phyloP scores from a whole-genome alignment of 2,797 vertebrate genomes.

The Chloroceryle inda region DNA sequence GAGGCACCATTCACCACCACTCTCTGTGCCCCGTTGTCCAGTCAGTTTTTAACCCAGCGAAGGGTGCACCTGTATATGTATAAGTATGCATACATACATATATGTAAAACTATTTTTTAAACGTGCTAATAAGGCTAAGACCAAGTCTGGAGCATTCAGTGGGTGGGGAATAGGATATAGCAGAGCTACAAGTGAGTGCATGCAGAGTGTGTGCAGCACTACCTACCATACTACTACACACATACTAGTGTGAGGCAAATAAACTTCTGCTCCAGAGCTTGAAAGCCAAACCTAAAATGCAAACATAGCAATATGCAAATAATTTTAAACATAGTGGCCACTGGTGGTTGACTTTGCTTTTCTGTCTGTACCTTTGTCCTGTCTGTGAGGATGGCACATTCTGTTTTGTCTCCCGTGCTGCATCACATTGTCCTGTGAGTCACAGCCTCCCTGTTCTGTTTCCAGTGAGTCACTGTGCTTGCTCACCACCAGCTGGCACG shows the following conservation, averaged over 20 bases:
- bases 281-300: neutral
- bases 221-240: neutral
- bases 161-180: neutral
- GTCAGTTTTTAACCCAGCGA: too few relatives aligned
- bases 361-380: neutral
- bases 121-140: neutral
- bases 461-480: neutral
- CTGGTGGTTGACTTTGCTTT: neutral
- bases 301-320: neutral
- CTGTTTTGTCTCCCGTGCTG: rapidly evolving
- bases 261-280: neutral
- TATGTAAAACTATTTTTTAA: neutral
- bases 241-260: neutral
- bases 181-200: neutral
- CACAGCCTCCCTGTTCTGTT: neutral
- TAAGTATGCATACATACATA: too few relatives aligned
- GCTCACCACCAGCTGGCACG: neutral
- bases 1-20: too few relatives aligned
- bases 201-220: neutral
- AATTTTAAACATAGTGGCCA: neutral
- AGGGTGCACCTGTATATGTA: too few relatives aligned
- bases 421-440: neutral
- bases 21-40: too few relatives aligned
- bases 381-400: neutral
- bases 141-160: neutral